Evolutionary conservation across 2,888 invertebrate genomes (phyloP), one percentile per base, ranked within the genome.

Genomic region (Tricholauxania praeusta): DNA sequence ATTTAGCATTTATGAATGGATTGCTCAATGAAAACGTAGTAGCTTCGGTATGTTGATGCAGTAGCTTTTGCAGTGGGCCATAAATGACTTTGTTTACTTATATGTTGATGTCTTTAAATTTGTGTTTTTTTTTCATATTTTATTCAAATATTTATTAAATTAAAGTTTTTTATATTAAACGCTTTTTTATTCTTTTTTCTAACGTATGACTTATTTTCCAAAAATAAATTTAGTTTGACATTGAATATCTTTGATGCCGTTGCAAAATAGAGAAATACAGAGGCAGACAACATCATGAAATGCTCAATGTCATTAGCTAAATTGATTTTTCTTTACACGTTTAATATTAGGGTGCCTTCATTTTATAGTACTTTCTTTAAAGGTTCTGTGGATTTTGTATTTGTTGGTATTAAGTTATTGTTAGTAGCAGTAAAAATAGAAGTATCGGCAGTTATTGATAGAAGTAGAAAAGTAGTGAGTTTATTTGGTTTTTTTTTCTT

Each of bases 101-200:
- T 70, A 39, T 64, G 65, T 52, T 52, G 55, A 68, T 72, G 62
- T 68, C 55, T 62, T 71, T 15, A 64, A 68, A 19, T 68, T 72
- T 62, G n/a, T 66, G 63, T 76, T 75, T 71, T 64, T 15, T 70
- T 65, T 52, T 28, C 28, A 28, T 28, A 28, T 72, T 74, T 73
- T 77, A 72, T 14, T 62, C 28, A 28, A 28, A 76, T 66, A 65
- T 73, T 77, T 65, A 51, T 66, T 48, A 32, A 28, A 22, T 19
- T 71, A 22, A 51, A 12, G 5, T 28, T 71, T 47, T 14, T 59
- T 55, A n/a, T 17, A 53, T 14, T 52, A 48, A 14, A n/a, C 59
- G 59, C 32, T 70, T 71, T 64, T 59, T 64, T 49, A 52, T 68
- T 57, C 15, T 64, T 53, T 64, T 72, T 64, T 39, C 12, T 59